Evolutionary conservation across 2,113 vertebrate species (phyloP).

Genomic region (Oreocharis arfaki): DNA sequence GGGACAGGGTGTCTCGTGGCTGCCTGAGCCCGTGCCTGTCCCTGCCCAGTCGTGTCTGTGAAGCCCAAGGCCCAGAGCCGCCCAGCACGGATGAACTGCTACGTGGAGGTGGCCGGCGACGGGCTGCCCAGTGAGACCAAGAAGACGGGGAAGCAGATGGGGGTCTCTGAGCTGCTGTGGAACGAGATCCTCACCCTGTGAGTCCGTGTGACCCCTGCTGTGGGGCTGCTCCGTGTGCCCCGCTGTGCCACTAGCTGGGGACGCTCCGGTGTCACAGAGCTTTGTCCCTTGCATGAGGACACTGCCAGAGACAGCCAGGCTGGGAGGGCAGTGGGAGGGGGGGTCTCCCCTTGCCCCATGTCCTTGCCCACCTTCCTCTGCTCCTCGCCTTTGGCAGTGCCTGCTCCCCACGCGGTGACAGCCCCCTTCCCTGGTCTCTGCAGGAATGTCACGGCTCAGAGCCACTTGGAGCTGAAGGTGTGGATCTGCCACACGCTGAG

Average conservation of each 20-base stretch:
- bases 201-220: neutral
- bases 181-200: conserved; percentile 90
- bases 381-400: neutral
- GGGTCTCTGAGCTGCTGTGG: conserved; percentile 90
- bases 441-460: conserved; percentile 93
- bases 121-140: conserved; percentile 89
- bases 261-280: rapidly evolving
- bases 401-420: rapidly evolving
- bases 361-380: neutral
- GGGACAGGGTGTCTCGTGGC: neutral
- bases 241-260: rapidly evolving
- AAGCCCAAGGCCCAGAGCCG: conserved; percentile 85
- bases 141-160: conserved; percentile 91
- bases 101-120: conserved; percentile 88
- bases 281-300: rapidly evolving
- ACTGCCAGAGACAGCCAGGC: neutral
- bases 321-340: too few species aligned
- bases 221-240: rapidly evolving
- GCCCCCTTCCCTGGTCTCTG: neutral
- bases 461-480: conserved; percentile 89
- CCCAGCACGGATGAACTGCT: conserved; percentile 85
- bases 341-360: rapidly evolving
- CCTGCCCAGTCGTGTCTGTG: conserved; percentile 83
- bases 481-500: conserved; percentile 94
- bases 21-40: neutral